Evolutionary conservation across 2,113 vertebrate genomes (phyloP).

Genomic region (Orthonyx spaldingii): DNA sequence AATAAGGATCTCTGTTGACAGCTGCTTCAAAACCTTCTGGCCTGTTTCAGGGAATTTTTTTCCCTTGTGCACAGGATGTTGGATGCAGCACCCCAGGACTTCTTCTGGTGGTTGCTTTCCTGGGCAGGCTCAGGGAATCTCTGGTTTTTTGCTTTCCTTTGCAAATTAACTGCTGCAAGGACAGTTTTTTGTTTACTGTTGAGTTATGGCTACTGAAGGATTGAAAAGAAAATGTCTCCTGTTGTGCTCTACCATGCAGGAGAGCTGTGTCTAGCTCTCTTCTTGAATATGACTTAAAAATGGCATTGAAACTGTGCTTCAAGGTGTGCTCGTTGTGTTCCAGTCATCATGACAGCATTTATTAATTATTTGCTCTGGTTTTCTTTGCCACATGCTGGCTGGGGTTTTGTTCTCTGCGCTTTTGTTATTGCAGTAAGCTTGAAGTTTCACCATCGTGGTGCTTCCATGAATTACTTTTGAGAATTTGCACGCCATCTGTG

Average conservation of each 20-base stretch:
- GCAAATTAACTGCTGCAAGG: neutral
- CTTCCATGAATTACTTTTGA: neutral
- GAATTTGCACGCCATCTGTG: slow-evolving; percentile 53
- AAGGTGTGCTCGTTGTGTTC: neutral
- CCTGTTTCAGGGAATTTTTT: neutral
- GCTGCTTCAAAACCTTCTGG: neutral
- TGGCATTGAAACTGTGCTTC: neutral
- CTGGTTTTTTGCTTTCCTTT: neutral
- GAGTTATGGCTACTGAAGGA: neutral
- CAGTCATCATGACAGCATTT: neutral
- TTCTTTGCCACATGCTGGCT: neutral
- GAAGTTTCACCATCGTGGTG: neutral
- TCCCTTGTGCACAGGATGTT: neutral
- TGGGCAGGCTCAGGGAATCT: neutral
- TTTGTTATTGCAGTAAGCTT: neutral
- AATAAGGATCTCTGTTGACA: slow-evolving; percentile 22
- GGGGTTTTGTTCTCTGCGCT: neutral
- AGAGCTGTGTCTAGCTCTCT: neutral
- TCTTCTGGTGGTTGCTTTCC: neutral
- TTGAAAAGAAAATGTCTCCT: neutral
- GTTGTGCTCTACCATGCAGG: neutral
- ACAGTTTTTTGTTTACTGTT: neutral
- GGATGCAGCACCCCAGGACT: neutral
- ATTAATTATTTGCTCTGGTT: neutral
- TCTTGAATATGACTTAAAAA: neutral